Conservation (phyloP, 2,888 invertebrate genomes). For the Leptinotarsa juncta region DNA sequence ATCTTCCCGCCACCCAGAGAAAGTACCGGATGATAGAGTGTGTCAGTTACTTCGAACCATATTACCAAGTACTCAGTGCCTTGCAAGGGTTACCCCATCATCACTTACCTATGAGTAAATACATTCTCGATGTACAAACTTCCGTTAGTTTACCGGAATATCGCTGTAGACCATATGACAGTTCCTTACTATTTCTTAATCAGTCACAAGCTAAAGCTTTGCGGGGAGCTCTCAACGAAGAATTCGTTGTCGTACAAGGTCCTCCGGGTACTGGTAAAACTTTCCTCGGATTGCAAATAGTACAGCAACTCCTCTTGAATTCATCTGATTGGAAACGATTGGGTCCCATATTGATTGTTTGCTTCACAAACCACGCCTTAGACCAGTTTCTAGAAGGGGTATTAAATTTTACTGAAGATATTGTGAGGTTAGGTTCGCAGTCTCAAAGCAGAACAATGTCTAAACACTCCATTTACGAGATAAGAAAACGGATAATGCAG, state of each 20-base stretch:
- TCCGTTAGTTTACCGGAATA: not conserved
- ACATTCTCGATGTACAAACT: not conserved
- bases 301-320: constrained; percentile 75
- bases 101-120: not conserved
- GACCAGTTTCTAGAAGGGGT: constrained; percentile 84
- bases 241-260: constrained; percentile 84
- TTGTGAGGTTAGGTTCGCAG: constrained; percentile 4
- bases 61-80: constrained; percentile 1
- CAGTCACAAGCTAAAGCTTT: constrained; percentile 75
- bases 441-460: not conserved
- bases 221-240: constrained; percentile 74
- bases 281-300: constrained; percentile 80
- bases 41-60: not conserved
- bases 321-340: constrained; percentile 60
- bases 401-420: not conserved
- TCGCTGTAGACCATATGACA: not conserved
- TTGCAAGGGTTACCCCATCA: not conserved
- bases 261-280: constrained; percentile 93
- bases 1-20: not conserved
- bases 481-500: not conserved
- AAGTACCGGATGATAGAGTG: constrained; percentile 3
- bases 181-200: constrained; percentile 25
- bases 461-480: not conserved
- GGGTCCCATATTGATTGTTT: constrained; percentile 79
- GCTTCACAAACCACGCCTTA: constrained; percentile 88